A percentile compares a stretch with the other conserved stretches of the same genome.
phyloP scores from a whole-genome alignment of 2,797 vertebrate genomes.

The Clarias pachynema region DNA sequence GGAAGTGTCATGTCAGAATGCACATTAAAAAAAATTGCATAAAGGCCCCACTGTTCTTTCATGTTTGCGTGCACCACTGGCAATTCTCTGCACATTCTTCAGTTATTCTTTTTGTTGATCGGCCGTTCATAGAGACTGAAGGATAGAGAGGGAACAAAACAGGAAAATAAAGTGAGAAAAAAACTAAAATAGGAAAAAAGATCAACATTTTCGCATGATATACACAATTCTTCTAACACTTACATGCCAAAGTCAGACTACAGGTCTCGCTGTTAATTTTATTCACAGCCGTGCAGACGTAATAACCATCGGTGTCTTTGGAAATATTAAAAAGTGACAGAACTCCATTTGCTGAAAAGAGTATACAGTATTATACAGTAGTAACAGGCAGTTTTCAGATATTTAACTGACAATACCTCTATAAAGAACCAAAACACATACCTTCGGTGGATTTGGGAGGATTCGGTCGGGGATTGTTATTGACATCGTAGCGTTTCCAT shows the following conservation, averaged over 20 bases:
- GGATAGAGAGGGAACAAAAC: not conserved
- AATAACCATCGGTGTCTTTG: constrained; percentile 82
- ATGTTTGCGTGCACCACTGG: too few relatives aligned
- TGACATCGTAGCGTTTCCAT: constrained; percentile 74
- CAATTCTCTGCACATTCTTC: constrained; percentile 61
- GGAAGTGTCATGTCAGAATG: too few relatives aligned
- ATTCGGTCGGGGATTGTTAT: not conserved
- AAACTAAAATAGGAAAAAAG: too few relatives aligned
- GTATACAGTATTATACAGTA: not conserved
- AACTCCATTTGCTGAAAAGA: constrained; percentile 65
- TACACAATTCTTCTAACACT: constrained; percentile 29
- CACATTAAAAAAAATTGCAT: too few relatives aligned
- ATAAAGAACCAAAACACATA: constrained; percentile 54
- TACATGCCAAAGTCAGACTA: constrained; percentile 84
- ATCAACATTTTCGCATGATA: not conserved
- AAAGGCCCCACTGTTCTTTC: too few relatives aligned
- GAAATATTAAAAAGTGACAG: constrained; percentile 84
- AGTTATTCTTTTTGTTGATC: constrained; percentile 78
- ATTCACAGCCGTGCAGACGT: constrained; percentile 82
- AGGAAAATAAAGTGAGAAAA: not conserved
- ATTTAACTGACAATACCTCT: too few relatives aligned
- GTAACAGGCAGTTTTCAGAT: not conserved
- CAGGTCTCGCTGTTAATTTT: constrained; percentile 69
- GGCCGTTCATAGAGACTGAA: constrained; percentile 86
- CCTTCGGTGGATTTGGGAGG: constrained; percentile 59